phyloP scores from a whole-genome alignment of 2,113 vertebrate species.

The Lathamus discolor region DNA sequence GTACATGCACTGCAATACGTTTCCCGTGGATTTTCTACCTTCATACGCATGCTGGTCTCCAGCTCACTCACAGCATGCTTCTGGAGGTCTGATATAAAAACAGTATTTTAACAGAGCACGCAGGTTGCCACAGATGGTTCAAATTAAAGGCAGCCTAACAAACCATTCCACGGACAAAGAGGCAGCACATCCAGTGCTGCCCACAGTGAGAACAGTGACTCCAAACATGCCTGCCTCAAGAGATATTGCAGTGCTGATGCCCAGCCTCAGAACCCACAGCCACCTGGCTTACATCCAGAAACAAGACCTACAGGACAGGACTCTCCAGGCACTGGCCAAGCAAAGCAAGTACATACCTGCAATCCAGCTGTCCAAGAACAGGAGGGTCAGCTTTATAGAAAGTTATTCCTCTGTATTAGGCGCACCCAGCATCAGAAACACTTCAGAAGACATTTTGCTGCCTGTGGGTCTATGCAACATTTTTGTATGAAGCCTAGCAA shows the following conservation, averaged over 20 bases:
- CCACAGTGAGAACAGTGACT: not conserved
- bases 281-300: not conserved
- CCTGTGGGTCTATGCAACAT: not conserved
- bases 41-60: not conserved
- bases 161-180: not conserved
- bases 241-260: not conserved
- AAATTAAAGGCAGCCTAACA: conserved; percentile 31
- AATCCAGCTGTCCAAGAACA: not conserved
- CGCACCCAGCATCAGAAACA: not conserved
- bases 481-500: not conserved
- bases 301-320: not conserved
- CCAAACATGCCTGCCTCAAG: not conserved
- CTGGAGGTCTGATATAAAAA: not conserved
- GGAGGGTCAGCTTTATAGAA: not conserved
- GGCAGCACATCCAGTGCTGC: not conserved
- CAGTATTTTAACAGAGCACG: not conserved
- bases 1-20: not conserved
- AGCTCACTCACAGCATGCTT: not conserved
- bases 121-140: conserved; percentile 45
- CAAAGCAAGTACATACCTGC: not conserved
- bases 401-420: not conserved
- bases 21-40: not conserved
- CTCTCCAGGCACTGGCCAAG: not conserved
- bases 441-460: not conserved
- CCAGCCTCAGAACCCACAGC: not conserved